phyloP scores from a whole-genome alignment of 2,797 vertebrate species.

The Sebastes ruberrimus region DNA sequence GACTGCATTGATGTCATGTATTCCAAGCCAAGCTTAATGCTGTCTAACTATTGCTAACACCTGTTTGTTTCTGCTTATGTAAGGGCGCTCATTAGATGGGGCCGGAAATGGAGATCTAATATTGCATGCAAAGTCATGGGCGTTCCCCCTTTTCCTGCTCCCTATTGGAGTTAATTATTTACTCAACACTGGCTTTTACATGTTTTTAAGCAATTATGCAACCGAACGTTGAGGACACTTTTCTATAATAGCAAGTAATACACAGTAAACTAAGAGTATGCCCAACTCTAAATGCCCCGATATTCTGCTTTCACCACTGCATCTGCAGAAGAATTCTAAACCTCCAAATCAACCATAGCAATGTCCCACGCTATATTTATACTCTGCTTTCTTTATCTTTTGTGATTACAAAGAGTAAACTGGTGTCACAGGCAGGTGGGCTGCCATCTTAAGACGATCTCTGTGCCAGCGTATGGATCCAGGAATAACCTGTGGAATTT shows the following conservation, averaged over 20 bases:
- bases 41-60: conserved; percentile 62
- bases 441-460: conserved; percentile 54
- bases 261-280: neutral
- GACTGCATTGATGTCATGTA: conserved; percentile 55
- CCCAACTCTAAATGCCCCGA: neutral
- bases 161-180: neutral
- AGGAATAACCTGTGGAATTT: conserved; percentile 76
- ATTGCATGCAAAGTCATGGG: conserved; percentile 41
- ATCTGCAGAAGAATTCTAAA: neutral
- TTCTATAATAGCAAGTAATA: neutral
- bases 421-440: conserved; percentile 27
- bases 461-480: conserved; percentile 42
- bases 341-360: neutral
- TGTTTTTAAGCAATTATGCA: neutral
- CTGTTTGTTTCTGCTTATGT: conserved; percentile 72
- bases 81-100: conserved; percentile 44
- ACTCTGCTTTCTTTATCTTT: conserved; percentile 29
- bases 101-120: conserved; percentile 63
- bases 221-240: neutral
- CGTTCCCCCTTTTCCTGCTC: conserved; percentile 11
- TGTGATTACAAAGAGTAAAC: conserved; percentile 20
- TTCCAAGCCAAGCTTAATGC: conserved; percentile 41
- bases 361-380: neutral
- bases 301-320: neutral
- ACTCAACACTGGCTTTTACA: neutral